Evolutionary conservation across 2,888 invertebrate genomes (phyloP).

Genomic region (Rhagophthalmus giganteus): DNA sequence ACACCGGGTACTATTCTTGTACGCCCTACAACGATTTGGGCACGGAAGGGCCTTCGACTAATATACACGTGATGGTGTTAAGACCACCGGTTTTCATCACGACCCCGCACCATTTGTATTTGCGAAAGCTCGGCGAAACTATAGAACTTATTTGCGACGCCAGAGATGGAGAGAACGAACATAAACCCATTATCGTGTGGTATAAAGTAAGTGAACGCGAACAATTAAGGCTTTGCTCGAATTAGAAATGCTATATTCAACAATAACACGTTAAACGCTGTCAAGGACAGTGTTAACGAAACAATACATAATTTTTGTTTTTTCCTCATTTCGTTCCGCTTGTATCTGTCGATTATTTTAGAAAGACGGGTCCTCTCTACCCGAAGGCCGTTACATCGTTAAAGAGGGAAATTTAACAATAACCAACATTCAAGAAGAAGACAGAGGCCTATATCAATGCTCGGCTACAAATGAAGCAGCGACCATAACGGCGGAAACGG

Average conservation of each 20-base stretch:
- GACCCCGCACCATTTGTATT: slow-evolving; percentile 81
- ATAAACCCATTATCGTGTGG: slow-evolving; percentile 69
- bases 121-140: slow-evolving; percentile 77
- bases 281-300: background rate
- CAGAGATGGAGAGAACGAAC: slow-evolving; percentile 67
- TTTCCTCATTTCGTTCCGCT: too few relatives aligned
- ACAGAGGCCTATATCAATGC: slow-evolving; percentile 85
- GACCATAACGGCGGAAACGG: slow-evolving; percentile 77
- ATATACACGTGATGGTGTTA: slow-evolving; percentile 82
- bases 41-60: slow-evolving; percentile 79
- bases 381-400: slow-evolving; percentile 67
- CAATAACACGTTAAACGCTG: slow-evolving; percentile 1
- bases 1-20: slow-evolving; percentile 88
- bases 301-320: slow-evolving; percentile 3
- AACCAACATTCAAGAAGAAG: slow-evolving; percentile 76
- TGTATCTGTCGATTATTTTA: too few relatives aligned
- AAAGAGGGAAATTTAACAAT: slow-evolving; percentile 83
- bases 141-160: slow-evolving; percentile 84
- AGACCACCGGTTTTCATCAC: slow-evolving; percentile 82
- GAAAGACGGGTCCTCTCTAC: slow-evolving; percentile 75
- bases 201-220: slow-evolving; percentile 59
- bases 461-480: slow-evolving; percentile 86
- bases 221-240: background rate
- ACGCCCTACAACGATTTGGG: slow-evolving; percentile 90
- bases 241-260: slow-evolving; percentile 2